Base-by-base conservation (phyloP, 2,797 vertebrate species). In the Hirundo rustica region DNA sequence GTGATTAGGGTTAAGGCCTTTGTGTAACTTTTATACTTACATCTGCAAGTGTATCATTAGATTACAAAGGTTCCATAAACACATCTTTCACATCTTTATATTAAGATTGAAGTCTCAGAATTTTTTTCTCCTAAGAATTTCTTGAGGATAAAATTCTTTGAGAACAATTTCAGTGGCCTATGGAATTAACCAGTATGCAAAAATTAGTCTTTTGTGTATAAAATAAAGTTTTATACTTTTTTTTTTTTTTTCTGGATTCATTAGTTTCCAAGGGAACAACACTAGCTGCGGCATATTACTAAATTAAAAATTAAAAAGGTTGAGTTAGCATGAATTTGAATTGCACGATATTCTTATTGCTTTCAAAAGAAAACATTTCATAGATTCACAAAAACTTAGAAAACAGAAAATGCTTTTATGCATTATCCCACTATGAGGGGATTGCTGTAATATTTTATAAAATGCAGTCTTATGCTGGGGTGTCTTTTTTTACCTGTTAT, bases 261-360 rank as follows among this genome's bases (percentile, higher is more conserved):
- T 95, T 95, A 82, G 76, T 97, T 97, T 95, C 95, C 79, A 96
- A 96, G 75, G 93, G 95, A 96, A 96, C 71, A 38, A 61, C 38
- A 81, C 17, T 65, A 93, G 60, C 60, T 96, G 54, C 61, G 66
- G 19, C 26, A 48, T 75, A 79, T 81, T 88, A 50, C 15, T 88
- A 58, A 96, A 94, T 82, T 61, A 61, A 90, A 88, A 93, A 91
- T 77, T 48, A 25, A 75, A 93, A 93, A 92, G 54, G 68, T 89
- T 93, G 12, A 38, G 5, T 95, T 94, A 91, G 5, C 9, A 42
- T 66, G 47, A 88, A 84, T 95, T 78, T 70, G 40, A 84, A 82
- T 87, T 77, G 62, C 54, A 86, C 61, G 78, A 62, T 78, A 25
- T 60, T 95, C 17, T n/a, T 85, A 34, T 72, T 66, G 11, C 8